Evolutionary conservation across 2,888 invertebrate genomes (phyloP).

Genomic region (Nebria salina): DNA sequence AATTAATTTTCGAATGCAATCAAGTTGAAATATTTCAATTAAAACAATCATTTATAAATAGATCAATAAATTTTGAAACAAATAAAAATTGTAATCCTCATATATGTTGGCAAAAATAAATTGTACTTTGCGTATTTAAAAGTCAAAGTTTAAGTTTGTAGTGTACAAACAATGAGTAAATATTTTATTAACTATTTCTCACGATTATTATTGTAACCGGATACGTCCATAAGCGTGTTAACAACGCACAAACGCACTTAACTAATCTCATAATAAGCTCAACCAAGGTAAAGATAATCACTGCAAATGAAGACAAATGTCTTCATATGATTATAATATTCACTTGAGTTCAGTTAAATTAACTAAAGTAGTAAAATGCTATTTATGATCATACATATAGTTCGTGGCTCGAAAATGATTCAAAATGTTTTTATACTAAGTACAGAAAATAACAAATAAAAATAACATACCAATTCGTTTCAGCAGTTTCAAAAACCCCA

Average conservation of each 20-base stretch:
- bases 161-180: not conserved
- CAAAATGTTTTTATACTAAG: no score
- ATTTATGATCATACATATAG: no score
- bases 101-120: no score
- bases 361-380: not conserved
- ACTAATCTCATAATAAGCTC: not conserved
- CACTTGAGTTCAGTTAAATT: not conserved
- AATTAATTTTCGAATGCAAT: no score
- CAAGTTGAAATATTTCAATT: no score
- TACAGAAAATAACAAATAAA: not conserved
- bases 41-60: no score
- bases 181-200: not conserved
- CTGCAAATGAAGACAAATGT: not conserved
- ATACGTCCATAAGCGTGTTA: not conserved
- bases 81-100: no score
- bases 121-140: not conserved
- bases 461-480: slow-evolving; percentile 1
- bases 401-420: no score
- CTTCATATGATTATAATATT: not conserved
- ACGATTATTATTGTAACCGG: not conserved
- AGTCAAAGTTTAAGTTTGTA: not conserved
- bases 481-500: not conserved
- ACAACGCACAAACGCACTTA: not conserved
- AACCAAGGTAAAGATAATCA: not conserved
- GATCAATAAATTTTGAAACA: no score